Evolutionary conservation across 2,888 invertebrate genomes (phyloP), one percentile per base, ranked within the genome.

Genomic region (Orthonychiurus folsomi): DNA sequence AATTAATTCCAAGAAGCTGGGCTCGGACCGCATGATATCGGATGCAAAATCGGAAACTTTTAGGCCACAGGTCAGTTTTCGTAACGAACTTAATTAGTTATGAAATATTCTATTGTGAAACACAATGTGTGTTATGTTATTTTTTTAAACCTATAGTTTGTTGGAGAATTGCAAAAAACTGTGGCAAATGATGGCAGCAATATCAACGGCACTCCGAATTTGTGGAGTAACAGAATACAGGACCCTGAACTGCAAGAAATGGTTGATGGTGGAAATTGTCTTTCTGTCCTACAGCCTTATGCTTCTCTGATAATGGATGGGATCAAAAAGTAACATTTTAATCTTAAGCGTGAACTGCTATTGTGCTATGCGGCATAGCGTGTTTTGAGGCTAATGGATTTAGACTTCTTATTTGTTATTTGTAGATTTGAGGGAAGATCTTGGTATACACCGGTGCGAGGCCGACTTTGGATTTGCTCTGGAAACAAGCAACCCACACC

Each of bases 261-360:
- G 85, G 82, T 84, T 54, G 93, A 93, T 77, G 81, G 86, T 71
- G 93, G 94, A 1, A 81, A 85, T 72, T 96, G 95, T 76, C 79
- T 97, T 18, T 93, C 92, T 73, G 86, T 97, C 87, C 93, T 93
- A 78, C 96, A 97, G 76, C 96, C 96, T 0, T 95, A 90, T 85
- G 96, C 96, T 0, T 91, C 93, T 0, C 80, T 96, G 37, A 81
- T 97, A 0, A 84, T 94, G 0, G 83, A 86, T n/a, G 96, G 95
- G 59, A 92, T 96, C 70, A 96, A 96, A 80, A 82, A 84, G 93
- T 89, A 74, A 79, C n/a, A 5, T 58, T 37, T 27, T 3, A 47
- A 60, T 20, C 27, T 48, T 48, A 48, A 48, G 48, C 12, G 48
- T 48, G 15, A 48, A n/a, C n/a, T n/a, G n/a, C n/a, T n/a, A n/a